Evolutionary conservation across 1,140 invertebrate species (phyloP).

Genomic region (Chymomyza costata): DNA sequence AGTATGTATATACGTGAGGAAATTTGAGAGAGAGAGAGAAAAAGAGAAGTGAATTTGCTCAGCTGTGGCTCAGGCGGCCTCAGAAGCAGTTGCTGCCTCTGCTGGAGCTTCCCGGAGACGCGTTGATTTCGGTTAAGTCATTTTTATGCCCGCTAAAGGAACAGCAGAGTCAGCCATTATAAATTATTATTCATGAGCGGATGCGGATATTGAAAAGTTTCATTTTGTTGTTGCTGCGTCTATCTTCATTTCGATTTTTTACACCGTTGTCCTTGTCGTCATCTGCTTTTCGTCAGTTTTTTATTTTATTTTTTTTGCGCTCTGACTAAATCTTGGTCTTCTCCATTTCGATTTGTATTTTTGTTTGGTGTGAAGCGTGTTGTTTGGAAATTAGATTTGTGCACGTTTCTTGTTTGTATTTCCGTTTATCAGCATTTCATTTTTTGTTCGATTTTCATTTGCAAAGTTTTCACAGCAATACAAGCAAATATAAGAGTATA

Average conservation of each 20-base stretch:
- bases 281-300: slow-evolving; percentile 6
- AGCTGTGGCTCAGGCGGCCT: slow-evolving; percentile 24
- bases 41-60: slow-evolving; percentile 5
- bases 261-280: slow-evolving; percentile 42
- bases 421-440: slow-evolving; percentile 66
- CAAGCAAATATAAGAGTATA: too few relatives aligned
- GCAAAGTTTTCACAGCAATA: too few relatives aligned
- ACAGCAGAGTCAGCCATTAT: slow-evolving; percentile 53
- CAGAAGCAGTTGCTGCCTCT: slow-evolving; percentile 27
- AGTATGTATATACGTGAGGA: too few relatives aligned
- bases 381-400: slow-evolving; percentile 72
- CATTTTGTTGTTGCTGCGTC: slow-evolving; percentile 47
- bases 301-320: slow-evolving; percentile 23
- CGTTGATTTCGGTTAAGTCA: slow-evolving; percentile 1
- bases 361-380: slow-evolving; percentile 42
- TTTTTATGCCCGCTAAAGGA: slow-evolving; percentile 47
- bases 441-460: too few relatives aligned
- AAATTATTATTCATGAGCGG: slow-evolving; percentile 73
- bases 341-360: slow-evolving; percentile 13
- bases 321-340: slow-evolving; percentile 20
- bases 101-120: not conserved
- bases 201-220: slow-evolving; percentile 73
- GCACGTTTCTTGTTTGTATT: slow-evolving; percentile 72
- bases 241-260: slow-evolving; percentile 68
- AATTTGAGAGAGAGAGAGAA: too few relatives aligned